phyloP scores from a whole-genome alignment of 2,888 invertebrate genomes.

The Drosophila algonquin region DNA sequence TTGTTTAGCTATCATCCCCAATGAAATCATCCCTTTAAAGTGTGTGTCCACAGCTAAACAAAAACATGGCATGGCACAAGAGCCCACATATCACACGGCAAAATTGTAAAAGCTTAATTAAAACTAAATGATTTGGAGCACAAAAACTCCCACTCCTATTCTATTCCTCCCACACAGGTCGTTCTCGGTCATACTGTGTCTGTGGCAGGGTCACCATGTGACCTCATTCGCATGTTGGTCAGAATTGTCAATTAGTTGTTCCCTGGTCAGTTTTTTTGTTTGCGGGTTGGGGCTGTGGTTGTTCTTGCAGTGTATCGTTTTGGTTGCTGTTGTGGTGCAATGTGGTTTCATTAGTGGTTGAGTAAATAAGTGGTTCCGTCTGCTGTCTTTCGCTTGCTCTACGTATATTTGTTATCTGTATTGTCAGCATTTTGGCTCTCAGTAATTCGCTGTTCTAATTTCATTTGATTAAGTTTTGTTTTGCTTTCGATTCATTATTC shows the following conservation, averaged over 20 bases:
- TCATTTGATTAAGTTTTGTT: constrained; percentile 11
- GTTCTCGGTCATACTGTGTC: constrained; percentile 1
- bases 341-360: constrained; percentile 43
- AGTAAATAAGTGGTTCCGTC: constrained; percentile 20
- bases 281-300: constrained; percentile 1
- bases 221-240: constrained; percentile 45
- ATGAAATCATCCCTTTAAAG: constrained; percentile 14
- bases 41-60: constrained; percentile 15
- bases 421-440: constrained; percentile 29
- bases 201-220: constrained; percentile 16
- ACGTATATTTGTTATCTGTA: constrained; percentile 14
- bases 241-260: constrained; percentile 46
- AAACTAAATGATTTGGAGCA: constrained; percentile 45
- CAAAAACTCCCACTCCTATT: constrained; percentile 14
- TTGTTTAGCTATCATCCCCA: constrained; percentile 16
- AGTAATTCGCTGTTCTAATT: constrained; percentile 4
- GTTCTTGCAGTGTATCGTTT: background rate
- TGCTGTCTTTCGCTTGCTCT: background rate
- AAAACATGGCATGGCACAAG: constrained; percentile 31
- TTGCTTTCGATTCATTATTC: no score
- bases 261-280: constrained; percentile 14
- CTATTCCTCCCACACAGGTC: constrained; percentile 1
- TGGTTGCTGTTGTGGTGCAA: constrained; percentile 35
- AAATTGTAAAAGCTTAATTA: constrained; percentile 45
- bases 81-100: constrained; percentile 42